phyloP scores from a whole-genome alignment of 2,888 invertebrate genomes.

The Chirona hameri region DNA sequence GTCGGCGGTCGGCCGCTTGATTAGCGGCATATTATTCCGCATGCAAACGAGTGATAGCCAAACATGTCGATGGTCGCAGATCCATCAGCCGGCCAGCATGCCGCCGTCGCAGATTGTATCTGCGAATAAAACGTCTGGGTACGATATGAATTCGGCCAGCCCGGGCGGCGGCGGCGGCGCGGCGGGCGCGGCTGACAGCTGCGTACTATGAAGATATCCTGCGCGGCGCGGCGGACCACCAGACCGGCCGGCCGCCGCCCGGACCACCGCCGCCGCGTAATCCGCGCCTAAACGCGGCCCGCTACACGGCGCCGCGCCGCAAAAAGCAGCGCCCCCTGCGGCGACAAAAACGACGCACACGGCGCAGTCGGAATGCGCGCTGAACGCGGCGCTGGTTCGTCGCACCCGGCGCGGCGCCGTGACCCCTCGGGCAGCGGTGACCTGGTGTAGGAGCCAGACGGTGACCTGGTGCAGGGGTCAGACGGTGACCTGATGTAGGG shows the following conservation, averaged over 20 bases:
- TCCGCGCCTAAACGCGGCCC: slow-evolving; percentile 1
- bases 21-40: slow-evolving; percentile 7
- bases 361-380: background rate
- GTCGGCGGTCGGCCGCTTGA: background rate
- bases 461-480: background rate
- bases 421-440: background rate
- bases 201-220: background rate
- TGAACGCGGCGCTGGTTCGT: background rate
- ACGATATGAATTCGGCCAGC: background rate
- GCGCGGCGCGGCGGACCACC: too few relatives aligned
- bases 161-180: background rate
- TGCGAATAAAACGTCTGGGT: background rate
- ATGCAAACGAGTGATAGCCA: slow-evolving; percentile 5
- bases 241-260: background rate
- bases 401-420: background rate
- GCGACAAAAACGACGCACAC: background rate
- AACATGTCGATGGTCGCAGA: background rate
- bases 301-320: background rate
- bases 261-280: background rate
- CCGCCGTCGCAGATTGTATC: background rate
- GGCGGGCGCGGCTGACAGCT: background rate
- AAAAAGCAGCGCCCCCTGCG: background rate
- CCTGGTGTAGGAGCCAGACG: too few relatives aligned
- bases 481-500: background rate
- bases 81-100: slow-evolving; percentile 1